A percentile compares a stretch with the other conserved stretches of the same genome.
These are phyloP conservation scores for Himantopus leucocephalus DNA, from an alignment of 2,113 vertebrate species.

Conservation along the genomic window DNA sequence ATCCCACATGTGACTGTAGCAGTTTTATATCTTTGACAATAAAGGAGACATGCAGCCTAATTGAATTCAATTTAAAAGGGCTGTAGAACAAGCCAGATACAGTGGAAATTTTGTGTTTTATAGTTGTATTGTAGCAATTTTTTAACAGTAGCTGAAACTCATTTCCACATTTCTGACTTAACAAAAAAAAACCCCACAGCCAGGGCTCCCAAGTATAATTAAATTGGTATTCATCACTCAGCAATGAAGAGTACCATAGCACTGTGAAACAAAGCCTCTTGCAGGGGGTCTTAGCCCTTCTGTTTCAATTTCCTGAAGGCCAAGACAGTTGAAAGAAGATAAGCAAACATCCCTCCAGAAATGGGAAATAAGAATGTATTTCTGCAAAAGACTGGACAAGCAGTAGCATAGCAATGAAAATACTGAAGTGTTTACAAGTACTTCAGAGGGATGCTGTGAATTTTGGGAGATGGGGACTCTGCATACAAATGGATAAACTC, in stretches of 20 bases:
- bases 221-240: conserved; percentile 37
- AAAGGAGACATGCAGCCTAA: conserved; percentile 26
- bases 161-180: conserved; percentile 37
- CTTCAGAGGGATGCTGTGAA: neutral
- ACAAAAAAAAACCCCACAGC: conserved; percentile 21
- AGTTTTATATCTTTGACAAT: neutral
- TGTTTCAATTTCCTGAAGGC: conserved; percentile 33
- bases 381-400: neutral
- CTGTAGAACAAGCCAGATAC: conserved; percentile 20
- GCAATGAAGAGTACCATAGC: neutral
- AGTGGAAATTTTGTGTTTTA: conserved; percentile 24
- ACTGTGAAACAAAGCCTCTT: conserved; percentile 9
- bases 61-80: conserved; percentile 12
- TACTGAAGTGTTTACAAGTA: neutral
- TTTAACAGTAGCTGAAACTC: conserved; percentile 34
- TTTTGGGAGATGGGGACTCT: neutral
- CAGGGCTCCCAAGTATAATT: conserved; percentile 26
- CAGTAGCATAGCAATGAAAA: neutral
- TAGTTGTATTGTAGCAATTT: neutral
- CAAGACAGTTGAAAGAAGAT: conserved; percentile 4
- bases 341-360: conserved; percentile 12
- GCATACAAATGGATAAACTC: neutral
- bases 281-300: conserved; percentile 3
- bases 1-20: neutral
- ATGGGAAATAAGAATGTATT: neutral